These are phyloP conservation scores for Oreochromis aureus DNA, from an alignment of 2,113 vertebrate genomes.

Conservation along the genomic window DNA sequence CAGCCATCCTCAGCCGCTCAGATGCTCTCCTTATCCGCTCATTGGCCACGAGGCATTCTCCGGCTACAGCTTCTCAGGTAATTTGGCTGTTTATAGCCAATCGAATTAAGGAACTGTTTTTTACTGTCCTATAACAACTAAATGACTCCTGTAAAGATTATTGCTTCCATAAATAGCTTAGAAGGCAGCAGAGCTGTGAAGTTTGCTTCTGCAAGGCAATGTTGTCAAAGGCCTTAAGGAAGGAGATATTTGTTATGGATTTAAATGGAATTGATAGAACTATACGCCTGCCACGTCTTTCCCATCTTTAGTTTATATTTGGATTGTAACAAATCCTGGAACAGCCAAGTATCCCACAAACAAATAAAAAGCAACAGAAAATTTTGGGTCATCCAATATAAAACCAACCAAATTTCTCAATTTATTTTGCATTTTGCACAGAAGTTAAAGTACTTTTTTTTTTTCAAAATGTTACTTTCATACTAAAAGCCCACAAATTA, in stretches of 20 bases:
- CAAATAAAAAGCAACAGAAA: neutral
- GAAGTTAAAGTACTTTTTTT: neutral
- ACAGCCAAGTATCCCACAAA: neutral
- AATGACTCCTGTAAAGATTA: conserved; percentile 27
- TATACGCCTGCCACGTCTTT: neutral
- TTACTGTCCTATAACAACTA: neutral
- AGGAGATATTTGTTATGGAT: neutral
- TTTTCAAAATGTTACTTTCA: neutral
- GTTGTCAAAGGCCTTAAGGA: neutral
- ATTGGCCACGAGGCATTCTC: conserved; percentile 55
- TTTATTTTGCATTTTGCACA: too few species aligned
- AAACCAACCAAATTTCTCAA: neutral
- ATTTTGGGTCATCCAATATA: neutral
- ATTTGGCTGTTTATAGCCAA: conserved; percentile 12
- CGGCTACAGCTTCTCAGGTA: conserved; percentile 65
- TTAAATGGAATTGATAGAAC: neutral
- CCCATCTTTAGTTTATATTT: neutral
- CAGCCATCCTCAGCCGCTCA: conserved; percentile 82
- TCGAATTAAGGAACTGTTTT: conserved; percentile 11
- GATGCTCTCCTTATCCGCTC: conserved; percentile 68
- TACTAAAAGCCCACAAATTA: neutral
- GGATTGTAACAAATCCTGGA: neutral
- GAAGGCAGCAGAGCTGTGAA: neutral
- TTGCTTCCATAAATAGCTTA: conserved; percentile 25
- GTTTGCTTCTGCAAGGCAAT: neutral